Conservation (phyloP, 2,888 invertebrate genomes). For the Pseudanteris insignis region DNA sequence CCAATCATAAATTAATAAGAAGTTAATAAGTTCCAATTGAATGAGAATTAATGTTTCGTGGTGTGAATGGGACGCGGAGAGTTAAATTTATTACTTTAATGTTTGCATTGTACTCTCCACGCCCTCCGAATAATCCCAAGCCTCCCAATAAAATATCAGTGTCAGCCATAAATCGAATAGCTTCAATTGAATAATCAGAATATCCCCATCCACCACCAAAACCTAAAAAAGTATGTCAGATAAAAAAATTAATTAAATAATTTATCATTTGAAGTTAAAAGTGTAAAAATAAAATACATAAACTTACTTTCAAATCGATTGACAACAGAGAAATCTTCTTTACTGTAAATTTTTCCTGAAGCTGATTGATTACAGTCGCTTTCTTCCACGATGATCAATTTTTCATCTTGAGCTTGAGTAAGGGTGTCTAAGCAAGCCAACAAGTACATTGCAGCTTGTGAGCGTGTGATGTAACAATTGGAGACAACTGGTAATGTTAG, state of each 20-base stretch:
- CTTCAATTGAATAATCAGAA: conserved; percentile 95
- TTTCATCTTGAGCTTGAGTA: conserved; percentile 80
- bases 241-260: too few species aligned
- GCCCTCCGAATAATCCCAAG: conserved; percentile 93
- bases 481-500: conserved; percentile 80
- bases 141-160: conserved; percentile 92
- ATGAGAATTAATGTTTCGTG: too few species aligned
- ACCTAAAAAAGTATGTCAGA: too few species aligned
- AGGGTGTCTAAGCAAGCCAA: conserved; percentile 90
- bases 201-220: conserved; percentile 99
- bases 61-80: not conserved
- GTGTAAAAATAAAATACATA: not conserved
- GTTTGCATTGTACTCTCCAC: conserved; percentile 95
- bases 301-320: conserved; percentile 85
- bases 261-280: too few species aligned
- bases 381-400: conserved; percentile 68
- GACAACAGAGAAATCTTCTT: conserved; percentile 84
- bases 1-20: too few species aligned
- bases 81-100: conserved; percentile 80
- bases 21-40: too few species aligned
- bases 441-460: conserved; percentile 90
- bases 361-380: conserved; percentile 68
- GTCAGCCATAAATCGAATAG: conserved; percentile 93
- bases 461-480: conserved; percentile 78
- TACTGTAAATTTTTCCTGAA: conserved; percentile 73